These are phyloP conservation scores for Andrena bucephala DNA, from an alignment of 2,888 invertebrate genomes.

Conservation along the genomic window DNA sequence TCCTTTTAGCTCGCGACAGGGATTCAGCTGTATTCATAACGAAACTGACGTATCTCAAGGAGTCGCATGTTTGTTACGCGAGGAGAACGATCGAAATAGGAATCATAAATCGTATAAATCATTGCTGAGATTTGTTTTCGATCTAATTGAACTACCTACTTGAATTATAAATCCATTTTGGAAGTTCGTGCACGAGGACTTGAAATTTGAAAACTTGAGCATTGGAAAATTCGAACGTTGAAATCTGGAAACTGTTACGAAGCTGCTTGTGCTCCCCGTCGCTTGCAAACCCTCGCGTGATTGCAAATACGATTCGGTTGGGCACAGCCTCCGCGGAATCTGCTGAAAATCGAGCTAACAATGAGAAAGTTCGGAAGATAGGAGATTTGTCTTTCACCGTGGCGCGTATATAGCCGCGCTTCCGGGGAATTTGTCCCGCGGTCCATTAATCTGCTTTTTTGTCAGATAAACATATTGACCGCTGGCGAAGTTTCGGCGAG, in stretches of 20 bases:
- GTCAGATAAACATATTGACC: conserved; percentile 60
- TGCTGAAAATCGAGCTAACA: conserved; percentile 6
- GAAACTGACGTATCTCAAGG: conserved; percentile 44
- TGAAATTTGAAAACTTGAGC: not conserved
- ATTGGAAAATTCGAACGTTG: not conserved
- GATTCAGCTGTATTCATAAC: conserved; percentile 54
- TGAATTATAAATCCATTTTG: not conserved
- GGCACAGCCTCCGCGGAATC: not conserved
- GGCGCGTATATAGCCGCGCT: conserved; percentile 22
- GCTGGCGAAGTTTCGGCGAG: conserved; percentile 57
- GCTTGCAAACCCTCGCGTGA: not conserved
- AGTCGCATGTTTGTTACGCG: conserved; percentile 15
- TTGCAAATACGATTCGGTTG: not conserved
- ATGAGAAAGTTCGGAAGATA: conserved; percentile 22
- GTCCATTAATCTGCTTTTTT: conserved; percentile 71
- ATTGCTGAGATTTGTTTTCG: not conserved
- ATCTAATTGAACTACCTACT: not conserved
- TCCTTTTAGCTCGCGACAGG: conserved; percentile 45
- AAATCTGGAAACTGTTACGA: no score
- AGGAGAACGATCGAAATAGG: conserved; percentile 30
- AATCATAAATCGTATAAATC: not conserved
- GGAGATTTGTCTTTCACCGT: conserved; percentile 23
- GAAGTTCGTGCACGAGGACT: not conserved
- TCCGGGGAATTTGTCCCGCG: conserved; percentile 51
- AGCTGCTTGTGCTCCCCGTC: not conserved